Conservation (phyloP, 2,888 invertebrate genomes). For the Autographa gamma region DNA sequence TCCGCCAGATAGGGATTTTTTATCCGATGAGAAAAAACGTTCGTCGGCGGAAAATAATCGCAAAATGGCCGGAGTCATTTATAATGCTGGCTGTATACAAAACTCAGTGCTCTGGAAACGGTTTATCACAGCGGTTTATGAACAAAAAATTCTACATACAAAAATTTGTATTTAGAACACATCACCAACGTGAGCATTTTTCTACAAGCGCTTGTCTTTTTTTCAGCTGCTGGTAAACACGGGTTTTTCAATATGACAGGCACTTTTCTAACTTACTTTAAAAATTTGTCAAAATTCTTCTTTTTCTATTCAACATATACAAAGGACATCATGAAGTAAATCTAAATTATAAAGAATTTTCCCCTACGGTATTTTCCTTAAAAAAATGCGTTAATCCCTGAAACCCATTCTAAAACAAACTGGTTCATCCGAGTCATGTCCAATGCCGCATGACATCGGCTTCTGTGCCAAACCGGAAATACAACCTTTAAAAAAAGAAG, state of each 20-base stretch:
- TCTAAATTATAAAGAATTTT: background rate
- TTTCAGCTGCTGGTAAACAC: no score
- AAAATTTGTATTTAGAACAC: background rate
- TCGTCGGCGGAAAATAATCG: slow-evolving; percentile 80
- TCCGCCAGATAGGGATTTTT: slow-evolving; percentile 84
- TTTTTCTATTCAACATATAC: no score
- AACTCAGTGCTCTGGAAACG: slow-evolving; percentile 60
- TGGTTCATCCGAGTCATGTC: slow-evolving; percentile 63
- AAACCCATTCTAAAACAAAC: slow-evolving; percentile 25
- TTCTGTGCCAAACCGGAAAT: slow-evolving; percentile 83
- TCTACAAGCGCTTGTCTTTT: background rate
- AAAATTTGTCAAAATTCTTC: no score
- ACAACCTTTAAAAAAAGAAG: slow-evolving; percentile 83
- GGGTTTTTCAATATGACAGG: no score
- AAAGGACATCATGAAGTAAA: background rate
- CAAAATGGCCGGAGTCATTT: slow-evolving; percentile 79
- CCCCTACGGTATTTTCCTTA: background rate
- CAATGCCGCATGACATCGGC: slow-evolving; percentile 72
- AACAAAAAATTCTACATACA: slow-evolving; percentile 16
- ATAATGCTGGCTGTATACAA: slow-evolving; percentile 66
- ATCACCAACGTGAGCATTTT: background rate
- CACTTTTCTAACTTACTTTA: no score
- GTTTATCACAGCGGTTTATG: slow-evolving; percentile 25
- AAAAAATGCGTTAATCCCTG: background rate
- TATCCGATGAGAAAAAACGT: slow-evolving; percentile 79